phyloP scores from a whole-genome alignment of 2,888 invertebrate species.

The Alentia gelatinosa region DNA sequence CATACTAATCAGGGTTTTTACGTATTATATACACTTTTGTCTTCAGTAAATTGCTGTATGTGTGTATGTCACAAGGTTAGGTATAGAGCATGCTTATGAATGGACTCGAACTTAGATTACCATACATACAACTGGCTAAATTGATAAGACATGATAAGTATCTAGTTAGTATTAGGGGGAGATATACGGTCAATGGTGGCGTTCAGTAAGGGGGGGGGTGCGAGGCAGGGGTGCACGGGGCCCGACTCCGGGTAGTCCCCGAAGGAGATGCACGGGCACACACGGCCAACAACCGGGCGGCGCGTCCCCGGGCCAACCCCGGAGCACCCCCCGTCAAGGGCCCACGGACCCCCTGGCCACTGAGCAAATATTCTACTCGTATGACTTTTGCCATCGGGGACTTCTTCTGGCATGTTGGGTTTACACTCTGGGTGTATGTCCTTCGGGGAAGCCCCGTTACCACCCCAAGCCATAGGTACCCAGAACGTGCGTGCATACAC shows the following conservation, averaged over 20 bases:
- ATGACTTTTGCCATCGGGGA: constrained; percentile 20
- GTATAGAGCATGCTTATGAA: too few relatives aligned
- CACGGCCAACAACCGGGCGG: constrained; percentile 18
- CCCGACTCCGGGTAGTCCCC: constrained; percentile 12
- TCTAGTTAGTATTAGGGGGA: too few relatives aligned
- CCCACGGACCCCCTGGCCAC: not conserved
- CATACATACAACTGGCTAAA: too few relatives aligned
- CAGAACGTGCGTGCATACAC: not conserved
- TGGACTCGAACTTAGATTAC: too few relatives aligned
- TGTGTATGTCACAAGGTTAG: too few relatives aligned
- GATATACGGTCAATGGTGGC: too few relatives aligned
- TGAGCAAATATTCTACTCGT: constrained; percentile 14
- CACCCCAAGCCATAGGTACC: not conserved
- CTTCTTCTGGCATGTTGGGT: not conserved
- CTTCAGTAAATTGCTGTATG: too few relatives aligned
- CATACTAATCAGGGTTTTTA: too few relatives aligned
- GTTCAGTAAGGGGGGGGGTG: too few relatives aligned
- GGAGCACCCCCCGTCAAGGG: not conserved
- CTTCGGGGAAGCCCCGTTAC: too few relatives aligned
- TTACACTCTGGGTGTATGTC: not conserved
- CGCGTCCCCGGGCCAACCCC: not conserved
- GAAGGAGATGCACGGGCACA: constrained; percentile 45
- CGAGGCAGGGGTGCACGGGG: not conserved
- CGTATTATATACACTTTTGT: too few relatives aligned
- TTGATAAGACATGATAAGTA: too few relatives aligned